A percentile compares a stretch with the other conserved stretches of the same genome.
phyloP scores from a whole-genome alignment of 2,113 vertebrate genomes.

The Etheostoma spectabile region DNA sequence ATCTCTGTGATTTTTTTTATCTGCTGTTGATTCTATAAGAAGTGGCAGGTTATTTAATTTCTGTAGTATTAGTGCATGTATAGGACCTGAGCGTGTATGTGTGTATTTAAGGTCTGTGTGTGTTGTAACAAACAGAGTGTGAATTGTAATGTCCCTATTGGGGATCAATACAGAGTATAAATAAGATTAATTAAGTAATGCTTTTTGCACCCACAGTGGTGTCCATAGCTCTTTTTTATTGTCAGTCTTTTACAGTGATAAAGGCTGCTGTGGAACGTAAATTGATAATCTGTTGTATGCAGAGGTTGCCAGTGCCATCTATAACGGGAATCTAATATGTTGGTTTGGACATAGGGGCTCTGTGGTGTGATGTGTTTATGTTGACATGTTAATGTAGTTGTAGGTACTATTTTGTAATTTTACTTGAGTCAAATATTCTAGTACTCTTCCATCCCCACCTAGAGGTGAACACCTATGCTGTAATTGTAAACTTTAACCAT shows the following conservation, averaged over 20 bases:
- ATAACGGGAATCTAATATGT: background rate
- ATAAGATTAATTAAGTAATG: background rate
- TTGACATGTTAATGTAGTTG: background rate
- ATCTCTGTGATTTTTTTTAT: background rate
- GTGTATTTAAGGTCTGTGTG: too few relatives aligned
- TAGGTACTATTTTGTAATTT: background rate
- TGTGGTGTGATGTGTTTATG: background rate
- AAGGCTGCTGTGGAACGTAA: background rate
- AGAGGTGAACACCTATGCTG: background rate
- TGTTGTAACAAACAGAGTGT: too few relatives aligned
- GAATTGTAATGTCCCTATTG: too few relatives aligned
- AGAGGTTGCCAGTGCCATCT: background rate
- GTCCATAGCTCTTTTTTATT: background rate
- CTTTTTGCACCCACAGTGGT: background rate
- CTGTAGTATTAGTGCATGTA: background rate
- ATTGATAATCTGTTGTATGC: background rate
- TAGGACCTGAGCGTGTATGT: too few relatives aligned
- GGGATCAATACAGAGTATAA: too few relatives aligned
- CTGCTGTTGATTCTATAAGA: background rate
- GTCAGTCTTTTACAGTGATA: background rate
- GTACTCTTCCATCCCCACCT: background rate
- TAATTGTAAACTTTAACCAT: background rate
- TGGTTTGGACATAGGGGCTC: background rate
- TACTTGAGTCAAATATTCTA: too few relatives aligned
- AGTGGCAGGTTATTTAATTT: background rate